phyloP scores from a whole-genome alignment of 2,888 invertebrate species.

The Euzophera pinguis region DNA sequence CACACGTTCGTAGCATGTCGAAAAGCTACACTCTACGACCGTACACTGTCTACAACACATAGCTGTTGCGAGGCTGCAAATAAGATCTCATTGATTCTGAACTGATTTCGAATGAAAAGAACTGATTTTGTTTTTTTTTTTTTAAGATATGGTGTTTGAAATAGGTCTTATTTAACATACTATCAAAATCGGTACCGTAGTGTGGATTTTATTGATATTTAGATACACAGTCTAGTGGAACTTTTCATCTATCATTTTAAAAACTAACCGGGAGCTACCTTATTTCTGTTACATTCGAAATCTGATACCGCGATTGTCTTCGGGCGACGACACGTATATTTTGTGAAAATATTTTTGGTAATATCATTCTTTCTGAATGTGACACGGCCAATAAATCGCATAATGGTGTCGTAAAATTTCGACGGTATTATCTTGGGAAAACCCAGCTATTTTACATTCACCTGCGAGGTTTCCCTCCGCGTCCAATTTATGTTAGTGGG shows the following conservation, averaged over 20 bases:
- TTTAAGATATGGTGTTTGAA: no score
- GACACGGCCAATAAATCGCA: slow-evolving; percentile 75
- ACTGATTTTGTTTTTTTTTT: no score
- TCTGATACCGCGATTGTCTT: slow-evolving; percentile 24
- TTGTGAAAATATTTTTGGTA: slow-evolving; percentile 57
- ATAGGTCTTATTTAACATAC: no score
- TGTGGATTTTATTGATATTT: no score
- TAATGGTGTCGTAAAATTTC: slow-evolving; percentile 78
- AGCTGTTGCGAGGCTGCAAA: slow-evolving; percentile 9
- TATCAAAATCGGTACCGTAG: no score
- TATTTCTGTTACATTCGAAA: slow-evolving; percentile 14
- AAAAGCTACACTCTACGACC: slow-evolving; percentile 34
- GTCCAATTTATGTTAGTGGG: slow-evolving; percentile 80
- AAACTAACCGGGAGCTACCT: neutral
- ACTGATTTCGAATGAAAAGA: no score
- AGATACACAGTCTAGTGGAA: no score
- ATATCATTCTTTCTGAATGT: slow-evolving; percentile 65
- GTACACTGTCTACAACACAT: slow-evolving; percentile 24
- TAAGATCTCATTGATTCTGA: no score
- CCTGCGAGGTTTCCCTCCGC: slow-evolving; percentile 77
- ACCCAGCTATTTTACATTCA: slow-evolving; percentile 78
- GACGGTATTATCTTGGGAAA: slow-evolving; percentile 76
- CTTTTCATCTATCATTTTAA: neutral
- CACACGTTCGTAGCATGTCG: slow-evolving; percentile 29
- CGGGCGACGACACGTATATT: slow-evolving; percentile 30